Conservation (phyloP, 2,797 vertebrate genomes). For the Xiphorhynchus erythropygius region DNA sequence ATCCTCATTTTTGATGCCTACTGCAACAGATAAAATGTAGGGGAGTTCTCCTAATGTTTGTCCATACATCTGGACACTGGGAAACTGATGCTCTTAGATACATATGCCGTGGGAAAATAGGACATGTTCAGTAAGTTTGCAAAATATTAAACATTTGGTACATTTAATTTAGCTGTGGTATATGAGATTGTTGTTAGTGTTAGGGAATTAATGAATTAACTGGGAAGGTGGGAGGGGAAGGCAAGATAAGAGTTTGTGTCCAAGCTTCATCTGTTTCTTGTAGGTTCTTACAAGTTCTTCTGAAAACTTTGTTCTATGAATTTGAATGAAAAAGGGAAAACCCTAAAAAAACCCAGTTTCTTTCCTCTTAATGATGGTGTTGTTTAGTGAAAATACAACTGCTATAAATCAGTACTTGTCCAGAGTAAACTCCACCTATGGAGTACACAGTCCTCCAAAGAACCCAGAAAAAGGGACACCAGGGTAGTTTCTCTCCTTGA, state of each 20-base stretch:
- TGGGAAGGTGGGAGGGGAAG: accelerated
- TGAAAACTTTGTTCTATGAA: background rate
- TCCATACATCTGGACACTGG: background rate
- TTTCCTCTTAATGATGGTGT: background rate
- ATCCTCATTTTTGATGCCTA: background rate
- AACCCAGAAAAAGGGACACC: background rate
- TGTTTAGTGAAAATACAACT: background rate
- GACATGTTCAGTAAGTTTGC: background rate
- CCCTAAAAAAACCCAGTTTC: accelerated
- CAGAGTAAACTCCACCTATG: background rate
- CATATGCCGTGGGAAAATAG: background rate
- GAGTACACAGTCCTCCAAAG: background rate
- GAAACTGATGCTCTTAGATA: background rate
- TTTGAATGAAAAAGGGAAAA: background rate
- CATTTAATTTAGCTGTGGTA: background rate
- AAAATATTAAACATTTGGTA: background rate
- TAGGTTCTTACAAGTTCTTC: background rate
- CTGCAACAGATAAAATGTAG: background rate
- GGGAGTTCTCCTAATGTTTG: background rate
- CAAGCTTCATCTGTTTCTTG: background rate
- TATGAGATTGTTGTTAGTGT: background rate
- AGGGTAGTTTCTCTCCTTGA: background rate
- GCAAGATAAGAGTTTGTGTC: background rate
- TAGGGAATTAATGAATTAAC: background rate
- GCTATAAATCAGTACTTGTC: background rate